Evolutionary conservation across 2,888 invertebrate species (phyloP), one percentile per base, ranked within the genome.

Genomic region (Acleris literana): DNA sequence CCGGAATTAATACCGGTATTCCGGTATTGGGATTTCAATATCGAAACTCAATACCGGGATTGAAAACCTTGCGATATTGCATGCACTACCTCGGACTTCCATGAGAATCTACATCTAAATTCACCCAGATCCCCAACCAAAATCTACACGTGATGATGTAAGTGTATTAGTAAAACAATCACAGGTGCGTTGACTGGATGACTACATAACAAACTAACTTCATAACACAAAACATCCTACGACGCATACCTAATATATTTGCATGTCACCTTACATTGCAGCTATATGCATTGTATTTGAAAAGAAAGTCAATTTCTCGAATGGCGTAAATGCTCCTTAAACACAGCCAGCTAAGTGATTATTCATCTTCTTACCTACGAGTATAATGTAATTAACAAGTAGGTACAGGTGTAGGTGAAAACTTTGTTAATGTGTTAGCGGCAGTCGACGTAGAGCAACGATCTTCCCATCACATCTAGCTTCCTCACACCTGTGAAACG

Each of bases 81-180:
- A n/a, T n/a, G 68, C 63, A 76, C 80, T 76, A 76, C 71, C 74
- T 75, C 74, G 73, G 61, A 70, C 74, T 76, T 77, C 78, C 76
- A 74, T 74, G 75, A 76, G 73, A 78, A 60, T 39, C 39, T 54
- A 25, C 44, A n/a, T 17, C 46, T 46, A 33, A 62, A 59, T 51
- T 44, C 57, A 43, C 11, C 25, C 29, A 59, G n/a, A 59, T 22
- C n/a, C 29, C 25, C 46, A 20, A 11, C n/a, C 13, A 25, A 60
- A 52, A 18, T 39, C 22, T 43, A 44, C 57, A 44, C 16, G n/a
- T 17, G 51, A 61, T 65, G 60, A 65, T 61, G 60, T 65, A 60
- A 65, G 62, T 20, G 22, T 61, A 60, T 65, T 66, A 52, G 66
- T 57, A 57, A 66, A 66, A 62, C 66, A 66, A 57, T 57, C 63